Evolutionary conservation across 2,888 invertebrate species (phyloP).

Genomic region (Scrobipalpa atriplicella): DNA sequence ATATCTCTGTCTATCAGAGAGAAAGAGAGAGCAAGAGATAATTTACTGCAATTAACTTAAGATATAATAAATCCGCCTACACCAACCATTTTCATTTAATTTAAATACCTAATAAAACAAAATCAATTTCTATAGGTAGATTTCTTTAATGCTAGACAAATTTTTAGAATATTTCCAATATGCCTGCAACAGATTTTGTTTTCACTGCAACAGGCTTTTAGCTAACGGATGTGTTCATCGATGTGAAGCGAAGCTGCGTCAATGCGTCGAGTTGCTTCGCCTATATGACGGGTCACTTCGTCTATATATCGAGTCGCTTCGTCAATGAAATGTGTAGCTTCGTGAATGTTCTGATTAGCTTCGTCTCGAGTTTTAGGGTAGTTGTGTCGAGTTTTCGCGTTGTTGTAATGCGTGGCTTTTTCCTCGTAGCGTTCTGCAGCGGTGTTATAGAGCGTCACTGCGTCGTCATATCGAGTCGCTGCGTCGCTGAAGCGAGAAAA

Average conservation of each 20-base stretch:
- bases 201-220: background rate
- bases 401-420: background rate
- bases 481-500: conserved; percentile 45
- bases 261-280: conserved; percentile 2
- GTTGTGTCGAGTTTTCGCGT: conserved; percentile 5
- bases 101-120: too few relatives aligned
- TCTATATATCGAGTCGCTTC: conserved; percentile 12
- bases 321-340: conserved; percentile 7
- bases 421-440: background rate
- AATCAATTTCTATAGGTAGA: background rate
- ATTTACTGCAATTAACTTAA: background rate
- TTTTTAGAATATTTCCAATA: background rate
- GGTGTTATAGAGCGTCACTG: background rate
- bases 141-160: background rate
- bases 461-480: conserved; percentile 50
- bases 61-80: background rate
- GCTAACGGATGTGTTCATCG: conserved; percentile 7
- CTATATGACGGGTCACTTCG: background rate
- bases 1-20: background rate
- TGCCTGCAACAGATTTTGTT: background rate
- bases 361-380: conserved; percentile 14
- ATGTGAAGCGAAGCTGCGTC: conserved; percentile 7
- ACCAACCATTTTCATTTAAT: background rate
- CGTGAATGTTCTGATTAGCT: conserved; percentile 15
- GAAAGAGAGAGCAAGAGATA: conserved; percentile 13